These are phyloP conservation scores for Rhyzopertha dominica DNA, from an alignment of 1,140 invertebrate species.

Conservation along the genomic window DNA sequence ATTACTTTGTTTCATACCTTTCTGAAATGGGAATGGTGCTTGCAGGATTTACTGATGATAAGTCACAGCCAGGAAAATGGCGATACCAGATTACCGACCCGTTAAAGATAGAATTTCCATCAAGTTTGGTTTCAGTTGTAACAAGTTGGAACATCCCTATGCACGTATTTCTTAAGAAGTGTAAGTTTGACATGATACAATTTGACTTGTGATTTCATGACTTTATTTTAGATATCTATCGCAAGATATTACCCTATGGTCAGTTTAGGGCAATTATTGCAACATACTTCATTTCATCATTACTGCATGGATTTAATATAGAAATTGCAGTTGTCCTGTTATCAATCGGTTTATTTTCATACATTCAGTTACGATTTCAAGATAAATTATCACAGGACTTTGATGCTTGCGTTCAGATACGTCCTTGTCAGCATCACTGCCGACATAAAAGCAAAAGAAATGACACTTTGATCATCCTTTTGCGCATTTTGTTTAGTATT, in stretches of 20 bases:
- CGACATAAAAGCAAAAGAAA: conserved; percentile 54
- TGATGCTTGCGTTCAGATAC: conserved; percentile 75
- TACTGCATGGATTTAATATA: conserved; percentile 89
- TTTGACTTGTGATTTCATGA: conserved; percentile 12
- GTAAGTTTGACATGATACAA: conserved; percentile 47
- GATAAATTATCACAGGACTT: conserved; percentile 67
- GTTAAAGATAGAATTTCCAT: conserved; percentile 78
- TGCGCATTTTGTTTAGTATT: conserved; percentile 73
- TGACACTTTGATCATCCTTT: conserved; percentile 55
- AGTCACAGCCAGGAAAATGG: conserved; percentile 39
- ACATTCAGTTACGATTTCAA: conserved; percentile 79
- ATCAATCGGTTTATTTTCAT: conserved; percentile 86
- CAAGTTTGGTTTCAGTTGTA: conserved; percentile 87
- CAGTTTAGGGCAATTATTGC: conserved; percentile 72
- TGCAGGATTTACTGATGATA: conserved; percentile 55
- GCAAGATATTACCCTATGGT: conserved; percentile 64
- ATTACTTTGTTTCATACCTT: conserved; percentile 89
- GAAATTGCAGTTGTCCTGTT: conserved; percentile 85
- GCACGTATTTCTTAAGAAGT: conserved; percentile 92
- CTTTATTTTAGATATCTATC: conserved; percentile 71
- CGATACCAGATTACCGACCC: conserved; percentile 64
- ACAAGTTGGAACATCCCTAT: conserved; percentile 95
- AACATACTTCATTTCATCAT: conserved; percentile 83
- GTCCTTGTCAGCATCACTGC: conserved; percentile 65
- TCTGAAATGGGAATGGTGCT: conserved; percentile 72